These are phyloP conservation scores for Hippasteria phrygiana DNA, from an alignment of 53 echinoderm and acorn worm species.

Conservation along the genomic window DNA sequence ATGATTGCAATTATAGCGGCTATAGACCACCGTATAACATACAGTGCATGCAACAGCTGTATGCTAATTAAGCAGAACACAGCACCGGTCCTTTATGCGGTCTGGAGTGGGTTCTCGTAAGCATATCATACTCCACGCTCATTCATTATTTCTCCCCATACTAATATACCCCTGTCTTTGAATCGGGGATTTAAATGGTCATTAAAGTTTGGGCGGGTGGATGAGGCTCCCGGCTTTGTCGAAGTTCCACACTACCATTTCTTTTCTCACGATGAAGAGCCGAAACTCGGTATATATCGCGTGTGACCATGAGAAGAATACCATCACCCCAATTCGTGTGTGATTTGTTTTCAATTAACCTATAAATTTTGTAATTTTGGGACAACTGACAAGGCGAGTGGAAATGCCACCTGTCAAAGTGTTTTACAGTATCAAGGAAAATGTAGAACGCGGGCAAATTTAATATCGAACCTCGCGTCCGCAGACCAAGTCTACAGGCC, in stretches of 20 bases:
- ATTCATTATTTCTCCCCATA: slow-evolving; percentile 39
- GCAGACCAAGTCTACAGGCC: slow-evolving; percentile 45
- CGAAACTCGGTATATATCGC: too few species aligned
- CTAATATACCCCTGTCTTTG: background rate
- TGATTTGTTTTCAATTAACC: too few species aligned
- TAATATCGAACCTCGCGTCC: background rate
- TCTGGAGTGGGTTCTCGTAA: background rate
- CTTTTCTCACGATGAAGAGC: too few species aligned
- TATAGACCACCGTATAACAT: background rate
- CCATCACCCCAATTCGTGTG: too few species aligned
- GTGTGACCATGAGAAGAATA: too few species aligned
- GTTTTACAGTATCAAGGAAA: too few species aligned
- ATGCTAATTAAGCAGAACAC: slow-evolving; percentile 28
- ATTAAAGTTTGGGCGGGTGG: background rate
- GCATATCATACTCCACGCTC: background rate
- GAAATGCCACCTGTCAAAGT: too few species aligned
- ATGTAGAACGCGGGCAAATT: slow-evolving; percentile 25
- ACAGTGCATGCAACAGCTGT: slow-evolving; percentile 33
- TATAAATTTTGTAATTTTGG: too few species aligned
- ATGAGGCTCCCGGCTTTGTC: too few species aligned
- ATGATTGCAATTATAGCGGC: slow-evolving; percentile 15
- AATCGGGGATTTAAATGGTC: slow-evolving; percentile 1
- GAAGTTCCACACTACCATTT: too few species aligned
- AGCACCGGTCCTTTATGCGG: background rate
- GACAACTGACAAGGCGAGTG: too few species aligned